phyloP scores from a whole-genome alignment of 2,888 invertebrate species.

The Tenthredo notha region DNA sequence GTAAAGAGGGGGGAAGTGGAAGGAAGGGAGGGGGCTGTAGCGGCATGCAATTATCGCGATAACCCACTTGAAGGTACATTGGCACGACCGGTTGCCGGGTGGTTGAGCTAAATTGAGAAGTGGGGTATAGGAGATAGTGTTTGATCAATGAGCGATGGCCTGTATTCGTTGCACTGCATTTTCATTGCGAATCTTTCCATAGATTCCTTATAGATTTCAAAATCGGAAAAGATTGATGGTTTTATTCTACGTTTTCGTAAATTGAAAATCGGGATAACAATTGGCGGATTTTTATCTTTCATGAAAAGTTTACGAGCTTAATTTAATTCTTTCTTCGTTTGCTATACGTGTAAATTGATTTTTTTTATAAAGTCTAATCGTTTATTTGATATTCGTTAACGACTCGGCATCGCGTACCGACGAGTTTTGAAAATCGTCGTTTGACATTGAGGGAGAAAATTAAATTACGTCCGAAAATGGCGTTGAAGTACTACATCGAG shows the following conservation, averaged over 20 bases:
- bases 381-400: no score
- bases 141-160: constrained; percentile 67
- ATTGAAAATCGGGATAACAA: background rate
- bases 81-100: constrained; percentile 36
- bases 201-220: background rate
- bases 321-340: background rate
- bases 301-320: background rate
- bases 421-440: background rate
- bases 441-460: background rate
- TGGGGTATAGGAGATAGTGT: constrained; percentile 63
- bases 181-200: background rate
- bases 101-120: constrained; percentile 52
- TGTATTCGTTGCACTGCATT: background rate
- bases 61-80: constrained; percentile 60
- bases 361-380: background rate
- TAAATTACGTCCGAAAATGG: background rate
- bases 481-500: background rate
- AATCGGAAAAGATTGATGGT: background rate
- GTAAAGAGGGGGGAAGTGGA: constrained; percentile 44
- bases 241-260: no score
- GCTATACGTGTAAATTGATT: background rate
- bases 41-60: constrained; percentile 62
- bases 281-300: background rate
- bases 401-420: background rate
- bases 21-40: background rate